Base-by-base conservation (phyloP, 2,888 invertebrate species). In the Azorinus chamasolen region DNA sequence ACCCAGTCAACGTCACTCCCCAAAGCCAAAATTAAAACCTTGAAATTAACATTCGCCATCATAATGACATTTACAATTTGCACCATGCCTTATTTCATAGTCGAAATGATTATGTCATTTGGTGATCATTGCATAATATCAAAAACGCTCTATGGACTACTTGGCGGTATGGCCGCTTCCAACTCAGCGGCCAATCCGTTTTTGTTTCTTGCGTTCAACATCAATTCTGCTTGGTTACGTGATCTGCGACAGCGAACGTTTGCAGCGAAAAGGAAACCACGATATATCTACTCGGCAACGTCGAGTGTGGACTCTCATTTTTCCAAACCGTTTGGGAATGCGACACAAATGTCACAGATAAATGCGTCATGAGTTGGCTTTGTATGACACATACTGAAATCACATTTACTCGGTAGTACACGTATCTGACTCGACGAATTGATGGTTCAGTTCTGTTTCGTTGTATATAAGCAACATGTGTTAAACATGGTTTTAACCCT, bases 11-110 rank as follows among this genome's bases (percentile, higher is more conserved):
- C 86, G n/a, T 90, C 92, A 0, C 85, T 93, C 18, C 91, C 92
- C n/a, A 88, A 88, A 57, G 93, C 93, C 16, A 93, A 92, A 80
- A 88, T 90, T 20, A 93, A 93, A 79, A 93, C 92, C 3, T 74
- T 93, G 39, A 92, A 91, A 76, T 91, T 93, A 89, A 92, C 93
- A 2, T 78, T 92, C 22, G 91, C 91, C 14, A 92, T 93, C 12
- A 91, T 92, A 2, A 65, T 86, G 2, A 57, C 57, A 14, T 66
- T 66, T 25, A 84, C 92, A 58, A 68, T 91, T 14, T 92, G 91
- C 73, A 66, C 45, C 25, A 24, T 58, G 57, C 66, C 66, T 57
- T 57, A 66, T 25, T 57, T 66, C 39, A 50, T 66, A 74, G 85
- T 89, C 6, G 93, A 93, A 71, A 89, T 92, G 88, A 89, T 91